These are phyloP conservation scores for Daboia siamensis DNA, from an alignment of 2,113 vertebrate species.

Conservation along the genomic window DNA sequence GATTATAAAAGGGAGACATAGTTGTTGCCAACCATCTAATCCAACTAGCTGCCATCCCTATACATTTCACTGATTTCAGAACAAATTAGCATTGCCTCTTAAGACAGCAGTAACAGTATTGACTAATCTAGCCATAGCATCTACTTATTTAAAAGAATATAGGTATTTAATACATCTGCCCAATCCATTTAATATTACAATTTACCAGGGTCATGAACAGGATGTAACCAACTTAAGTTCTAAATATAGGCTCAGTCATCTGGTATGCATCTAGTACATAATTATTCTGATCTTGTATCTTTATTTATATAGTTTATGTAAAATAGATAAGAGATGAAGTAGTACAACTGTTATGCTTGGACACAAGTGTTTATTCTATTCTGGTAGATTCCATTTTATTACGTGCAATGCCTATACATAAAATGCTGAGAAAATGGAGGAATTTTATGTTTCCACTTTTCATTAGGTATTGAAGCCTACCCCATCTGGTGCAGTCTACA, in stretches of 20 bases:
- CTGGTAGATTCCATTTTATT: not conserved
- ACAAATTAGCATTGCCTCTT: not conserved
- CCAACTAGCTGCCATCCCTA: not conserved
- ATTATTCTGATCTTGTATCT: not conserved
- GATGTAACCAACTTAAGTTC: not conserved
- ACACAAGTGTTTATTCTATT: not conserved
- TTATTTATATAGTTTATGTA: not conserved
- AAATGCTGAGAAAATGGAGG: not conserved
- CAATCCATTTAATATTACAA: not conserved
- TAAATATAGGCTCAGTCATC: slow-evolving; percentile 13
- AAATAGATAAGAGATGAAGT: not conserved
- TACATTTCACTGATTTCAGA: slow-evolving; percentile 14
- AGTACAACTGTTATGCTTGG: not conserved
- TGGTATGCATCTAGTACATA: not conserved
- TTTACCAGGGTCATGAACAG: not conserved
- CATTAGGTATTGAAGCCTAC: not conserved
- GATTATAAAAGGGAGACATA: not conserved
- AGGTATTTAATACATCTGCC: not conserved
- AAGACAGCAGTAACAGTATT: not conserved
- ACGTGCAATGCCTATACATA: not conserved
- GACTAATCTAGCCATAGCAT: not conserved
- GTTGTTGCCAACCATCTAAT: not conserved
- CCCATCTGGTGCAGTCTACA: not conserved
- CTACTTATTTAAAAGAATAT: not conserved
- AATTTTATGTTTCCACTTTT: not conserved